Conservation (phyloP, 2,888 invertebrate genomes). For the Allacma fusca region DNA sequence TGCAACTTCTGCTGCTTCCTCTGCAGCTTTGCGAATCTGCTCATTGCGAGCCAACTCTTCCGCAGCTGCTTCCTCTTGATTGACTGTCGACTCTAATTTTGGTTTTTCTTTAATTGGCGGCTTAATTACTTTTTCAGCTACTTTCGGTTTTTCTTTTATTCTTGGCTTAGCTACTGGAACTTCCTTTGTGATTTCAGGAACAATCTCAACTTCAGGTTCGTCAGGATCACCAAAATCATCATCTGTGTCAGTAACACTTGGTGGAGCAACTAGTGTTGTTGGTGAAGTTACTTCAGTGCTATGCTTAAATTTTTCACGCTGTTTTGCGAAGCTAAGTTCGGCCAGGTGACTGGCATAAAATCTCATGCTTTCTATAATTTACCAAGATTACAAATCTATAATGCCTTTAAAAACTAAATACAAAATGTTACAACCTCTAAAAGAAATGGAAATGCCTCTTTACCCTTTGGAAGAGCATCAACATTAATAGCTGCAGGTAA, state of each 20-base stretch:
- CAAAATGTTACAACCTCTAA: too few relatives aligned
- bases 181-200: slow-evolving; percentile 13
- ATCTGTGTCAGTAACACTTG: slow-evolving; percentile 45
- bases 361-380: slow-evolving; percentile 55
- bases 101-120: slow-evolving; percentile 57
- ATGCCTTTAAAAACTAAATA: slow-evolving; percentile 11
- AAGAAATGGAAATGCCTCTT: too few relatives aligned
- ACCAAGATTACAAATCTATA: too few relatives aligned
- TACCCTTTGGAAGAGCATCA: slow-evolving; percentile 59
- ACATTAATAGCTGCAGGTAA: slow-evolving; percentile 58
- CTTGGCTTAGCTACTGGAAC: slow-evolving; percentile 46
- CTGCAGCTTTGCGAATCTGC: slow-evolving; percentile 40
- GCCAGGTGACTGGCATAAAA: slow-evolving; percentile 61
- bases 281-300: background rate
- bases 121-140: slow-evolving; percentile 50
- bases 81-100: slow-evolving; percentile 33
- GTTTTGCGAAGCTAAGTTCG: slow-evolving; percentile 57
- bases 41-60: slow-evolving; percentile 33
- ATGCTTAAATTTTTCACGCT: slow-evolving; percentile 54
- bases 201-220: slow-evolving; percentile 47
- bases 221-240: slow-evolving; percentile 60
- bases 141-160: slow-evolving; percentile 53
- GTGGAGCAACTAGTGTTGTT: background rate
- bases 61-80: slow-evolving; percentile 37
- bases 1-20: slow-evolving; percentile 45